phyloP scores from a whole-genome alignment of 2,113 vertebrate genomes.

The Daboia siamensis region DNA sequence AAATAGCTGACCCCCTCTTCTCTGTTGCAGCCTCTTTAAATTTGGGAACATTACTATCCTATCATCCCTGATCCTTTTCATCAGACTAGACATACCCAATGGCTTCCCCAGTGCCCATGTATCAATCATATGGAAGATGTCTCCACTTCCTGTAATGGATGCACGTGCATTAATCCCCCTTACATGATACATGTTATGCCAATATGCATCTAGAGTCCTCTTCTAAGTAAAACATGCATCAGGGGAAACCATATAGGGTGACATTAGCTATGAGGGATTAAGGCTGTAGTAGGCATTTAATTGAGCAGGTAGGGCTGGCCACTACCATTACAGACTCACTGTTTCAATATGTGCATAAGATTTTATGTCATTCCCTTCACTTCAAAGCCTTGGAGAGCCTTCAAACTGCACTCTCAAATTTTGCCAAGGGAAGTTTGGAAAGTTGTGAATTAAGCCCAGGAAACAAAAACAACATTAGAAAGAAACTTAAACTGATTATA shows the following conservation, averaged over 20 bases:
- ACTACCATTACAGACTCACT: not conserved
- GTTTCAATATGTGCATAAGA: not conserved
- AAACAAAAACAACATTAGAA: not conserved
- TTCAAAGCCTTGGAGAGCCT: not conserved
- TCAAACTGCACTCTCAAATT: not conserved
- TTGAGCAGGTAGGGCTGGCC: not conserved
- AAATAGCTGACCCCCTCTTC: not conserved
- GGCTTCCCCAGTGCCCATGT: not conserved
- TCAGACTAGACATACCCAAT: not conserved
- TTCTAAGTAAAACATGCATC: not conserved
- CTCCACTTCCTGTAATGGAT: not conserved
- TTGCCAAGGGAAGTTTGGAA: not conserved
- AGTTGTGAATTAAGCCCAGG: not conserved
- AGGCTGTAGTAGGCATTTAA: not conserved
- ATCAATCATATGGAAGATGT: not conserved
- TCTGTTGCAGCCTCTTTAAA: not conserved
- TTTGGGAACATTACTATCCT: not conserved
- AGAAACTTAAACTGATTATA: not conserved
- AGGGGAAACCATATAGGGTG: not conserved
- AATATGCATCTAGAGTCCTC: not conserved
- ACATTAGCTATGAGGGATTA: not conserved
- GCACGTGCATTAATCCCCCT: not conserved
- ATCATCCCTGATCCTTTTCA: not conserved
- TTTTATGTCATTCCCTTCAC: not conserved
- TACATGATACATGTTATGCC: not conserved